Evolutionary conservation across 2,888 invertebrate species (phyloP), one percentile per base, ranked within the genome.

Genomic region (Syritta pipiens): DNA sequence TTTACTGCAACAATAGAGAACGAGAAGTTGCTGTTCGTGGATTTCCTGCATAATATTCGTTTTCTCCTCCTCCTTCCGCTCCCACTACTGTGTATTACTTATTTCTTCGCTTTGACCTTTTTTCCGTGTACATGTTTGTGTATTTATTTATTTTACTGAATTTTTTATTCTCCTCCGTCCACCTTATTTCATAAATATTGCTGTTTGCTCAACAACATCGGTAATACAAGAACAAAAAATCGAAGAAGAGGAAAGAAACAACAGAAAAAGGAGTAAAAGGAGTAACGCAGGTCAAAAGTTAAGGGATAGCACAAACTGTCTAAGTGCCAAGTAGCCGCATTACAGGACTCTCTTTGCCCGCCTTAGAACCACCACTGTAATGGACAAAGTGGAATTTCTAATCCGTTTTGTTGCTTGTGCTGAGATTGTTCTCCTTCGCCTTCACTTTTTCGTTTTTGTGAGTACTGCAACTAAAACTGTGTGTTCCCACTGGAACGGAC

Each of bases 31-130:
- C 59, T 59, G 71, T 71, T 71, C 51, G 12, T 26, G 57, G 71
- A 77, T 63, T 65, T 77, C 76, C 76, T 71, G 76, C 57, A 77
- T 71, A 77, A 77, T 71, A 77, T 77, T 77, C 76, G 63, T 65
- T 71, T 63, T 57, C 71, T 76, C 51, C 71, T 65, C 51, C n/a
- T n/a, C n/a, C n/a, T n/a, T n/a, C n/a, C n/a, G n/a, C n/a, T n/a
- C n/a, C n/a, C n/a, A n/a, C n/a, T n/a, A n/a, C n/a, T 65, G 63
- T 77, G n/a, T 17, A 35, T 44, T 77, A 40, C 57, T 59, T 65
- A 51, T 51, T 65, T 37, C 30, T 24, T 46, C 51, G 59, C 37
- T 57, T 59, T 42, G 42, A 48, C 24, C 44, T 42, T 51, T 71
- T 51, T 59, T 49, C 26, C 30, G 49, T 46, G 14, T 28, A 14